phyloP scores from a whole-genome alignment of 2,797 vertebrate genomes.

The Otus scops region DNA sequence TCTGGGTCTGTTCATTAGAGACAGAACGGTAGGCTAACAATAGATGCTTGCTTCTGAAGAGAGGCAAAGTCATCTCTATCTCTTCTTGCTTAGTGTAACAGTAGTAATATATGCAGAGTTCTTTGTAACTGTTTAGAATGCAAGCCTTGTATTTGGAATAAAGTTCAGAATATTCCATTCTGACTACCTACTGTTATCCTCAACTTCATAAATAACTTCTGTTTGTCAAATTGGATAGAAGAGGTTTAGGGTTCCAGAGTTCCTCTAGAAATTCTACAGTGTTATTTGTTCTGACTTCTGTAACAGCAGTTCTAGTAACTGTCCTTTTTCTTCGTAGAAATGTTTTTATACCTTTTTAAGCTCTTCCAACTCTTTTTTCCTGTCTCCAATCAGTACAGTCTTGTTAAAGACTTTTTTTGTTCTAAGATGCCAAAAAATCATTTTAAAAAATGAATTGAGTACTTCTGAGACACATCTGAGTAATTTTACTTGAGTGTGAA shows the following conservation, averaged over 20 bases:
- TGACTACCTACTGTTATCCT: background rate
- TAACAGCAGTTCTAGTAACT: slow-evolving; percentile 79
- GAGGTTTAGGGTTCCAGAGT: background rate
- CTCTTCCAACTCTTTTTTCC: background rate
- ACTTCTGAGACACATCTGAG: background rate
- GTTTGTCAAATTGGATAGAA: slow-evolving; percentile 24
- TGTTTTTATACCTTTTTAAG: background rate
- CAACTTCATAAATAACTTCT: background rate
- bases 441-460: background rate
- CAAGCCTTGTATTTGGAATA: background rate
- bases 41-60: background rate
- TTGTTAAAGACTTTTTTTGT: background rate
- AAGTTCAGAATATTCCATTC: background rate
- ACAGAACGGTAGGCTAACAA: background rate
- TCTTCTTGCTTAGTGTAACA: background rate
- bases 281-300: background rate
- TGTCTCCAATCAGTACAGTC: background rate
- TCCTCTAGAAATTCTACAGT: background rate
- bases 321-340: background rate
- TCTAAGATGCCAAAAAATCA: background rate
- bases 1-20: background rate
- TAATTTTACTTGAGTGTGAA: background rate
- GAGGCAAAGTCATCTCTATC: background rate
- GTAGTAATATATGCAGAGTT: background rate
- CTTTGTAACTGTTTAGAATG: background rate